Base-by-base conservation (phyloP, 2,797 vertebrate species). In the Balearica regulorum region DNA sequence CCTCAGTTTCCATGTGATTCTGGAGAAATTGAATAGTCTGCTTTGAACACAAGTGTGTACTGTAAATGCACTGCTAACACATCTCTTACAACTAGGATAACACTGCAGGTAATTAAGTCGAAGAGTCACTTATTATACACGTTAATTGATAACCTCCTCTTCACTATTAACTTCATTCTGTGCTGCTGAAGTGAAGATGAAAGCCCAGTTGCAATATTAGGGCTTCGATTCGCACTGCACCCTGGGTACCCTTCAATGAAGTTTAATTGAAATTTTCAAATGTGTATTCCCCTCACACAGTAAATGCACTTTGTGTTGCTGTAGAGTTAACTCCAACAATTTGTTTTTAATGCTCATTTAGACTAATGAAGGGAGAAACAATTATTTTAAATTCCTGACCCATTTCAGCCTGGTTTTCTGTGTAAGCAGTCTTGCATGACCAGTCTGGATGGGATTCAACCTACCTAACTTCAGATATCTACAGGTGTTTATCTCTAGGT, bases 331-430 rank as follows among this genome's bases (percentile, higher is more conserved):
- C 8, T 35, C n/a, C 31, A 81, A 44, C 9, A 16, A 33, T 89
- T 44, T 13, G n/a, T 77, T 93, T 86, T 37, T 75, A 95, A 37
- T 75, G 21, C 5, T 90, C 33, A 35, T 81, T 91, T 81, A 53
- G 44, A 57, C 61, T 81, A 91, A 90, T 14, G 26, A 24, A 76
- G 33, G 10, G 8, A 86, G 29, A 93, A 88, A 49, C 18, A 83
- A 90, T 91, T 91, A 88, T 71, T 88, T 93, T 78, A 64, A 91
- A 61, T 83, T 86, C 46, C 49, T 95, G 76, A 86, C 17, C 33
- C 69, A 28, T 88, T 86, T 88, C 66, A 90, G 12, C 53, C 37
- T 90, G 18, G 9, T 90, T 66, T 92, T 60, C 60, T 86, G 7
- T 26, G 16, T 18, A 88, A 77, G 33, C 26, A 78, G 24, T 64